phyloP scores from a whole-genome alignment of 2,797 vertebrate genomes.

The Pristis pectinata region DNA sequence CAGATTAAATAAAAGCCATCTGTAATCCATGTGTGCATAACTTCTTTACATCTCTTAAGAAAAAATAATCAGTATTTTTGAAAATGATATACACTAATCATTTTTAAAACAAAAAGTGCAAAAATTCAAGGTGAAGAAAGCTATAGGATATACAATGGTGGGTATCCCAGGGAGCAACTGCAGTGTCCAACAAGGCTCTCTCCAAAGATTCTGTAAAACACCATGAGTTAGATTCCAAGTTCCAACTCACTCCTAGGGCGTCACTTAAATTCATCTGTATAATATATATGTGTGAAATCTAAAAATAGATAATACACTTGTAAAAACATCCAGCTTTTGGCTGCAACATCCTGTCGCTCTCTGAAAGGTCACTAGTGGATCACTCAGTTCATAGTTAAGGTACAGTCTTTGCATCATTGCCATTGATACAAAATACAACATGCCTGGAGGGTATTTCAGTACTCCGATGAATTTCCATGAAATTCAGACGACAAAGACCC shows the following conservation, averaged over 20 bases:
- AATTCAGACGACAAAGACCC: background rate
- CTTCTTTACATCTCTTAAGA: slow-evolving; percentile 24
- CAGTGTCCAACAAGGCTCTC: background rate
- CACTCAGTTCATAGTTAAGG: background rate
- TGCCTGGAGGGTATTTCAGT: background rate
- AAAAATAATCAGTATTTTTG: slow-evolving; percentile 15
- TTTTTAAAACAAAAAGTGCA: slow-evolving; percentile 20
- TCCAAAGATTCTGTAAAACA: background rate
- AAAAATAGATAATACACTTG: background rate
- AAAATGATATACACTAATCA: slow-evolving; percentile 11
- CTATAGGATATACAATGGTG: background rate
- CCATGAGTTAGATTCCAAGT: background rate
- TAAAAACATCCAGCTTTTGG: background rate
- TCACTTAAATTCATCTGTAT: background rate
- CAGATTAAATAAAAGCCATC: slow-evolving; percentile 31
- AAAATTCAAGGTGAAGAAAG: slow-evolving; percentile 16
- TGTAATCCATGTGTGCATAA: slow-evolving; percentile 14
- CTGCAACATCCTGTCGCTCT: background rate
- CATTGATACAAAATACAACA: background rate
- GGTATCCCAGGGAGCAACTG: background rate
- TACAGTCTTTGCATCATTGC: background rate
- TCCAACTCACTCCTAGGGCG: background rate
- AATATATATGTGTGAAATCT: background rate
- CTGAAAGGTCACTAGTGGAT: background rate
- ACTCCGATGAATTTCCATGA: background rate